Conservation (phyloP, 2,888 invertebrate genomes). For the Melanophora roralis region DNA sequence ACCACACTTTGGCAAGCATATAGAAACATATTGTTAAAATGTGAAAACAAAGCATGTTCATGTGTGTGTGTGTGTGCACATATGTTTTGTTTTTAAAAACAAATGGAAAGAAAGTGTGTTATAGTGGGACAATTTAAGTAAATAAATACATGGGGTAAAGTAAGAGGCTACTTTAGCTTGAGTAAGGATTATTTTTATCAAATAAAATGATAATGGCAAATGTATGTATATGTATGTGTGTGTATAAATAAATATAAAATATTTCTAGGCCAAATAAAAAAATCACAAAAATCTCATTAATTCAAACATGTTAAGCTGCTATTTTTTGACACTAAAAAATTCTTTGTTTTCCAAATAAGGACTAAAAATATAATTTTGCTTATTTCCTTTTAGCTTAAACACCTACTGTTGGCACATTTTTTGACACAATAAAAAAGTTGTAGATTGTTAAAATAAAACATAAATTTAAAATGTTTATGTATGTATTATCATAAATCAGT, state of each 20-base stretch:
- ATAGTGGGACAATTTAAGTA: not conserved
- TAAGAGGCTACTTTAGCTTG: slow-evolving; percentile 7
- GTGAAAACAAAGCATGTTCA: too few relatives aligned
- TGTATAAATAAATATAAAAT: too few relatives aligned
- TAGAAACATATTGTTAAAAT: not conserved
- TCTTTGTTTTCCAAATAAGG: too few relatives aligned
- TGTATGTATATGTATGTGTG: too few relatives aligned
- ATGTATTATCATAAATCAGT: slow-evolving; percentile 26
- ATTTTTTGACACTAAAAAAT: too few relatives aligned
- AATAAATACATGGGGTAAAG: not conserved
- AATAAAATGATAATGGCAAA: not conserved
- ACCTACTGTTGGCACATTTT: not conserved
- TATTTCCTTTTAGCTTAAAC: not conserved
- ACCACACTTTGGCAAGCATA: slow-evolving; percentile 44
- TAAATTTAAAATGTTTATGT: slow-evolving; percentile 16
- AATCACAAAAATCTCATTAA: too few relatives aligned
- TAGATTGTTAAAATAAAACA: not conserved
- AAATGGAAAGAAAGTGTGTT: not conserved
- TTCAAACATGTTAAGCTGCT: too few relatives aligned
- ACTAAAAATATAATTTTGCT: too few relatives aligned
- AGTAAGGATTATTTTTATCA: slow-evolving; percentile 23
- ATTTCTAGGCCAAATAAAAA: not conserved
- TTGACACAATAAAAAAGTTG: not conserved
- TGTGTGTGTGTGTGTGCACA: slow-evolving; percentile 13
- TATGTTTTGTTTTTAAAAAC: not conserved